Evolutionary conservation across 2,888 invertebrate genomes (phyloP).

Genomic region (Spodoptera picta): DNA sequence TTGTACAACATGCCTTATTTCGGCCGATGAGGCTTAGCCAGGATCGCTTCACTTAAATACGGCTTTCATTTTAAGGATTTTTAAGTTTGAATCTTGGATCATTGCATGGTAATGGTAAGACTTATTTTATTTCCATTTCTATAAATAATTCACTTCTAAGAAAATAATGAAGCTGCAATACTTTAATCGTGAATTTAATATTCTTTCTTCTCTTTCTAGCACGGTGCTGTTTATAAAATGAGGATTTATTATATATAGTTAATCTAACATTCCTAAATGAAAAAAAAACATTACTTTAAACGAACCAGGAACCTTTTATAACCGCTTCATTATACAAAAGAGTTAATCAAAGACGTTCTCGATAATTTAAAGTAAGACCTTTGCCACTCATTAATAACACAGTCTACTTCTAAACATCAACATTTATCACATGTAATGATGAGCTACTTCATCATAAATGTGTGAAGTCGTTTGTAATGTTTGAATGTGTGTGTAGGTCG

Average conservation of each 20-base stretch:
- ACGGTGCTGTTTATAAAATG: no score
- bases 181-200: no score
- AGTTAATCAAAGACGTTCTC: neutral
- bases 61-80: constrained; percentile 35
- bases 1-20: constrained; percentile 43
- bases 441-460: no score
- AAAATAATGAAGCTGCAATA: no score
- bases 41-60: constrained; percentile 36
- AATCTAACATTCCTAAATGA: no score
- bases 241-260: no score
- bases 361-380: neutral
- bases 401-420: constrained; percentile 29
- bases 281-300: no score
- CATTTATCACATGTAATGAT: constrained; percentile 21
- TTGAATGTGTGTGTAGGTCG: neutral
- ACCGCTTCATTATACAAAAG: neutral
- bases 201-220: no score
- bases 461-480: no score
- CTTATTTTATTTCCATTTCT: no score
- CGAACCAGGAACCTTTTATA: no score
- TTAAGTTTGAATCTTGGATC: constrained; percentile 24
- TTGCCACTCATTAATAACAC: neutral
- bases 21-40: constrained; percentile 23
- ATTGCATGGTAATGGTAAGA: constrained; percentile 3
- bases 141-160: no score